Evolutionary conservation across 2,113 vertebrate species (phyloP).

Genomic region (Chionis minor): DNA sequence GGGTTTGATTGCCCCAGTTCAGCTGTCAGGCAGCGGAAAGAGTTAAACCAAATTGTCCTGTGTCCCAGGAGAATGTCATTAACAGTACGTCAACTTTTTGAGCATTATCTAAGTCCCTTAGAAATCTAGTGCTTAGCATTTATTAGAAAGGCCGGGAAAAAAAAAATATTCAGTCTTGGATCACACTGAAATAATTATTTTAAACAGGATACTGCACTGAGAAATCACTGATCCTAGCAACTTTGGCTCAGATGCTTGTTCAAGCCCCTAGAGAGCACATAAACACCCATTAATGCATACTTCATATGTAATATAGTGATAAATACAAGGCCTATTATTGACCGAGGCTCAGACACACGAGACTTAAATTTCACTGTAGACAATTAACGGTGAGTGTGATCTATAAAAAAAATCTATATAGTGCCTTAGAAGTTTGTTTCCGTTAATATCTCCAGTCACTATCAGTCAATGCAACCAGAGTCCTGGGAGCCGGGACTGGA

Average conservation of each 20-base stretch:
- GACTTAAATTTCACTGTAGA: constrained; percentile 2
- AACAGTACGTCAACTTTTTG: background rate
- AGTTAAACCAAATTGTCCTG: background rate
- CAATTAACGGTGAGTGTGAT: background rate
- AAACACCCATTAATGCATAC: background rate
- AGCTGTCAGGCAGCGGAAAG: background rate
- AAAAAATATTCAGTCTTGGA: background rate
- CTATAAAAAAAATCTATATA: background rate
- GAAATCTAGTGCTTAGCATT: background rate
- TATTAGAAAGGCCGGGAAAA: background rate
- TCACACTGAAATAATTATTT: background rate
- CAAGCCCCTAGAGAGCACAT: background rate
- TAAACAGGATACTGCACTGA: background rate
- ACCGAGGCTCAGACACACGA: background rate
- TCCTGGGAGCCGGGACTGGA: background rate
- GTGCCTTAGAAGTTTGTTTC: background rate
- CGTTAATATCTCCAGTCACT: background rate
- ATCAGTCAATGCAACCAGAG: background rate
- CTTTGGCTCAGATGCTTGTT: background rate
- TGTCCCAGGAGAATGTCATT: background rate
- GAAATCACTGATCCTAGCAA: background rate
- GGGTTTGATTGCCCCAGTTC: background rate
- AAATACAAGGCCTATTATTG: background rate
- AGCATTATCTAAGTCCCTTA: background rate
- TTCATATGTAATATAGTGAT: background rate